These are phyloP conservation scores for Protophormia terraenovae DNA, from an alignment of 2,888 invertebrate species.

Conservation along the genomic window DNA sequence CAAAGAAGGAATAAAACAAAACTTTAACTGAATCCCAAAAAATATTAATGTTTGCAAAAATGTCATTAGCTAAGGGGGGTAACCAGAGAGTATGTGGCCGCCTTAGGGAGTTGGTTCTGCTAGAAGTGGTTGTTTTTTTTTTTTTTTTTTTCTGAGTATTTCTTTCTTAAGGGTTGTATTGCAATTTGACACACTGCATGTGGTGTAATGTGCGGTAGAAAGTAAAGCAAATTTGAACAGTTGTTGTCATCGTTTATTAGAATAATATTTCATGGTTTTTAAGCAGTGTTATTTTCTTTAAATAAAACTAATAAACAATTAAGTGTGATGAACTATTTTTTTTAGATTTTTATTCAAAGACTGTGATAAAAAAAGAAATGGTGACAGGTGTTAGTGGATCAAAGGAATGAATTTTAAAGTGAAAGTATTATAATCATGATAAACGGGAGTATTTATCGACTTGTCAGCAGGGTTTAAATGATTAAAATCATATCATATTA, in stretches of 20 bases:
- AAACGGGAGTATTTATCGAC: not conserved
- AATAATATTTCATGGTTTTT: constrained; percentile 59
- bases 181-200: constrained; percentile 64
- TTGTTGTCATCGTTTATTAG: constrained; percentile 55
- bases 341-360: not conserved
- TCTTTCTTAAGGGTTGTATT: constrained; percentile 47
- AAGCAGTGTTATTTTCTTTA: constrained; percentile 6
- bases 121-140: constrained; percentile 19
- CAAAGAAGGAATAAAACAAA: not conserved
- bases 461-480: not conserved
- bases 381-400: constrained; percentile 16
- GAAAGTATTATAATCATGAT: constrained; percentile 3
- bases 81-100: constrained; percentile 55
- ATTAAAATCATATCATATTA: not conserved
- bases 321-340: constrained; percentile 31
- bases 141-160: no score
- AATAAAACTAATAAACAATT: constrained; percentile 56
- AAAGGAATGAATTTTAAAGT: not conserved
- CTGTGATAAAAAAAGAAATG: not conserved
- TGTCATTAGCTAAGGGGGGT: constrained; percentile 30
- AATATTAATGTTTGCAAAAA: constrained; percentile 31
- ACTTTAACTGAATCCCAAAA: not conserved
- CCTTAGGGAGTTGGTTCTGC: constrained; percentile 43
- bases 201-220: constrained; percentile 41
- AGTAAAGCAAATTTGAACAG: constrained; percentile 54